Evolutionary conservation across 30 jellyfish, hydroid and myxozoan species (phyloP), one percentile per base, ranked within the genome.

Genomic region (Hydractinia echinata): DNA sequence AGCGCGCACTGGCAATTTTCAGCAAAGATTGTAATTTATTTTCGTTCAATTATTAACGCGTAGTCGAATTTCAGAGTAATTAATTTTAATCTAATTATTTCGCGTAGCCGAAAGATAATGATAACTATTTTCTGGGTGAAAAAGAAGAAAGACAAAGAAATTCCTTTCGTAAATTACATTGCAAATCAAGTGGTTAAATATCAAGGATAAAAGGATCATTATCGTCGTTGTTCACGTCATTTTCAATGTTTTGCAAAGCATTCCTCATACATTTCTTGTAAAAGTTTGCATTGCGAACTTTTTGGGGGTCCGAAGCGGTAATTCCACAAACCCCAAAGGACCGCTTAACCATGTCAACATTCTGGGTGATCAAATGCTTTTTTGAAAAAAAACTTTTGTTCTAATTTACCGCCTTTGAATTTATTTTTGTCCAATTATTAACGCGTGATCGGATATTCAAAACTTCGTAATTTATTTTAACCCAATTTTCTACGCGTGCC

Each of bases 221-320:
- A 56, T 56, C 68, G 68, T 56, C 68, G 68, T 56, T 56, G 68
- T 56, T n/a, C 68, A 56, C 10, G 68, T 56, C 68, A 56, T 56
- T 56, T 56, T 56, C 68, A 56, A 56, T 56, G n/a, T 56, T 56
- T 10, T n/a, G 13, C n/a, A 56, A 56, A 9, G 10, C 68, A 56
- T 56, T 56, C 68, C n/a, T 56, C 68, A 56, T 56, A 56, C n/a
- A 56, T n/a, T 56, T n/a, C 68, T 56, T 56, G 68, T 56, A 56
- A 56, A 56, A 56, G 68, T 56, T 56, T 56, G 68, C 68, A 56
- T 56, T 9, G 68, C 68, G n/a, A 56, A 56, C n/a, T 56, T 56
- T 56, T 56, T 56, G 68, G 68, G 68, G 68, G 68, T 56, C 68
- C 68, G n/a, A 56, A 56, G 68, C 68, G 68, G 68, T 56, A 56